Evolutionary conservation across 2,888 invertebrate species (phyloP), one percentile per base, ranked within the genome.

Genomic region (Ochropleura leucogaster): DNA sequence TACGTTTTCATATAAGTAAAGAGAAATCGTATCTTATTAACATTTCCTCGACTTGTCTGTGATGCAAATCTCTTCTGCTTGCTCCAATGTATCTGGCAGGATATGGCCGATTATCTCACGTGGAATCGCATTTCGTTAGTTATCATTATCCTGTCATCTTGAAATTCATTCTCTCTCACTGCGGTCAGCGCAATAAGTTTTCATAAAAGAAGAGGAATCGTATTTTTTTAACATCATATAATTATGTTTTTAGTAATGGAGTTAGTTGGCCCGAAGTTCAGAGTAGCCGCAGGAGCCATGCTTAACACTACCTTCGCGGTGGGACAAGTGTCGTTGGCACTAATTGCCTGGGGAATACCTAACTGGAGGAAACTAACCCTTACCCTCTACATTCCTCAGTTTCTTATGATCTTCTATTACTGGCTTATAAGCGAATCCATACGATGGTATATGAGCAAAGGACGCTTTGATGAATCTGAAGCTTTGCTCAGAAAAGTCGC

Each of bases 391-490:
- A 92, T 97, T 0, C 98, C 98, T 0, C 97, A 97, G 16, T 91
- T 98, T 12, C 88, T 98, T 0, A 97, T 97, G 51, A 89, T 98
- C 46, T 91, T 96, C 10, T 97, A 97, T 87, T 97, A 97, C 83
- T 98, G 98, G 97, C 88, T 97, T 12, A 93, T 98, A 73, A 97
- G 97, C 0, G 98, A 98, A 92, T 98, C 98, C 5, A 96, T 98
- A 1, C 96, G 98, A 73, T 98, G 98, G 98, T 96, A 98, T 67
- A 93, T 98, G 83, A 97, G 97, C 70, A 97, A 98, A 88, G 97
- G 97, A 1, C 96, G 97, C 68, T 97, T 97, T 74, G 97, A 97
- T 30, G 97, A 97, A 82, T 97, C 98, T 0, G 97, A 97, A 83
- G 91, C 90, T 16, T 96, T 97, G 0, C 92, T 98, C 7, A 96